phyloP scores from a whole-genome alignment of 2,113 vertebrate species.

The Ceyx cyanopectus region DNA sequence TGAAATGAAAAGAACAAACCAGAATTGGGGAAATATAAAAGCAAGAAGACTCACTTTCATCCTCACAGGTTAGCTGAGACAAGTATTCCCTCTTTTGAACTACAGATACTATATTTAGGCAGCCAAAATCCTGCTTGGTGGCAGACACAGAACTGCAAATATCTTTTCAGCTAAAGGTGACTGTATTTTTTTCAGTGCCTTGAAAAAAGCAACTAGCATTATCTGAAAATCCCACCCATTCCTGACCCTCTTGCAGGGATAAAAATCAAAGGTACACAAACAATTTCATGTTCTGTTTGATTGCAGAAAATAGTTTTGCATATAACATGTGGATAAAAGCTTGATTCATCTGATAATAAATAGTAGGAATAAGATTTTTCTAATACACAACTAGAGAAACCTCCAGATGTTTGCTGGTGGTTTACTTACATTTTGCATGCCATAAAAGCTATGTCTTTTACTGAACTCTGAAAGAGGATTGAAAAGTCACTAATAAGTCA shows the following conservation, averaged over 20 bases:
- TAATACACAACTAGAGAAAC: not conserved
- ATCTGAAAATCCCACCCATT: not conserved
- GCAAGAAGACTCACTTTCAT: not conserved
- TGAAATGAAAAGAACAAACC: not conserved
- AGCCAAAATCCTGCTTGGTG: not conserved
- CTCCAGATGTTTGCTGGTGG: not conserved
- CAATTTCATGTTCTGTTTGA: not conserved
- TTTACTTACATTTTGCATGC: not conserved
- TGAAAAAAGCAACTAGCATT: not conserved
- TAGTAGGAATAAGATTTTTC: not conserved
- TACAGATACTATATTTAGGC: not conserved
- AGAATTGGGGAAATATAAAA: not conserved
- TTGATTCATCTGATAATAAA: not conserved
- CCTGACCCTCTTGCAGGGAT: not conserved
- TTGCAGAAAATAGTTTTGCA: not conserved
- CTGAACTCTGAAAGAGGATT: not conserved
- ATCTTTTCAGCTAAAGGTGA: not conserved
- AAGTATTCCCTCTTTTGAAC: not conserved
- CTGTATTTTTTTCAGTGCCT: not conserved
- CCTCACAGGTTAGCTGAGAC: not conserved
- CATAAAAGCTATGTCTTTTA: not conserved
- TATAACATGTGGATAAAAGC: not conserved
- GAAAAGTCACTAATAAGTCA: not conserved
- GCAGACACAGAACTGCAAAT: not conserved
- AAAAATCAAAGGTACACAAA: not conserved